Evolutionary conservation across 2,888 invertebrate species (phyloP).

Genomic region (Aricia artaxerxes): DNA sequence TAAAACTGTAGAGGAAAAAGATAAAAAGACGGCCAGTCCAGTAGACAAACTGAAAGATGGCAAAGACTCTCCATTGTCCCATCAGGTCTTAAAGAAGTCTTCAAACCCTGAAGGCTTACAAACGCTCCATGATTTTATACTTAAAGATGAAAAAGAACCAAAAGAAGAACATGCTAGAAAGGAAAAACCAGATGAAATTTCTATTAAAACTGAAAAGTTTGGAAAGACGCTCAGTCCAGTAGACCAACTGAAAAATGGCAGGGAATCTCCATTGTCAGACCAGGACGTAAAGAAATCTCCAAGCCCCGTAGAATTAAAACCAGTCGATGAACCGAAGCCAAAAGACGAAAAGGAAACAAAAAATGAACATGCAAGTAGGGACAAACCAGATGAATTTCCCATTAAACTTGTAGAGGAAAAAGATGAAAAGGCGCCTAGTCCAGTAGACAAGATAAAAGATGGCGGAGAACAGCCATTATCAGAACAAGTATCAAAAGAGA

Average conservation of each 20-base stretch:
- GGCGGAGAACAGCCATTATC: constrained; percentile 10
- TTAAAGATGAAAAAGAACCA: no score
- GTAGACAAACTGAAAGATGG: not conserved
- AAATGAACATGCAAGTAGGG: not conserved
- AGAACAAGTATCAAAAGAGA: constrained; percentile 34
- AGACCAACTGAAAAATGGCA: not conserved
- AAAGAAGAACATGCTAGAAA: no score
- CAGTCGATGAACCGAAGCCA: not conserved
- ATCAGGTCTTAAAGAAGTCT: no score
- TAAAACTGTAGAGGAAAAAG: not conserved
- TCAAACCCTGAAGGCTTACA: no score
- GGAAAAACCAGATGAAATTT: not conserved
- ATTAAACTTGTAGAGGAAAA: not conserved
- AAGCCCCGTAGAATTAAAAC: constrained; percentile 30
- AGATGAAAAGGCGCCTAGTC: constrained; percentile 34
- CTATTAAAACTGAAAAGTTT: not conserved
- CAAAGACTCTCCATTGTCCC: not conserved
- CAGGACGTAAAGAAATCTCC: constrained; percentile 31
- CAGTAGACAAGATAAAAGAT: not conserved
- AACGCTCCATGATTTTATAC: no score
- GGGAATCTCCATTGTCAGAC: not conserved
- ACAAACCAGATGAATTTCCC: not conserved
- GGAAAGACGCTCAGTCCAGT: constrained; percentile 34
- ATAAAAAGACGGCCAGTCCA: constrained; percentile 36
- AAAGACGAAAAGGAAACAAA: not conserved